These are phyloP conservation scores for Operophtera brumata DNA, from an alignment of 2,888 invertebrate genomes.

Conservation along the genomic window DNA sequence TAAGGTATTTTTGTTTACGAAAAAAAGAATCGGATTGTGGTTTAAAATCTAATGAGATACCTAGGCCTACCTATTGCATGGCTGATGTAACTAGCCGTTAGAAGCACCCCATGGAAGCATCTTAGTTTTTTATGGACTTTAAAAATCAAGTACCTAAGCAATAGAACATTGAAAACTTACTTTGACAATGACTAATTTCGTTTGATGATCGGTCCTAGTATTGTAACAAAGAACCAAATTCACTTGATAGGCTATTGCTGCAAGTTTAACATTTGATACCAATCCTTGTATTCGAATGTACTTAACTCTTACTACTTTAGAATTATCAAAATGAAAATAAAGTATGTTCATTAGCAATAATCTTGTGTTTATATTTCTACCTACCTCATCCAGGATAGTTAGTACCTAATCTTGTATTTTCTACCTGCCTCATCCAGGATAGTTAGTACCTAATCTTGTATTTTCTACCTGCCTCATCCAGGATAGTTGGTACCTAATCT, in stretches of 20 bases:
- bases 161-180: conserved; percentile 1
- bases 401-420: conserved; percentile 35
- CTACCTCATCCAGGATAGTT: neutral
- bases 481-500: neutral
- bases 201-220: conserved; percentile 56
- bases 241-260: conserved; percentile 71
- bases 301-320: conserved; percentile 78
- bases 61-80: neutral
- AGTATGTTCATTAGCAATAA: conserved; percentile 76
- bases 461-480: conserved; percentile 28
- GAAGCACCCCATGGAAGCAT: neutral
- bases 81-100: conserved; percentile 1
- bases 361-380: conserved; percentile 39
- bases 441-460: conserved; percentile 23
- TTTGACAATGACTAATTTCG: conserved; percentile 28
- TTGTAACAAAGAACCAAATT: conserved; percentile 74
- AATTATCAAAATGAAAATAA: conserved; percentile 78
- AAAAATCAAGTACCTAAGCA: conserved; percentile 15
- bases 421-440: neutral
- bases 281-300: conserved; percentile 80
- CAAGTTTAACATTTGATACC: conserved; percentile 79
- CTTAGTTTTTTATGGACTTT: conserved; percentile 17
- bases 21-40: neutral
- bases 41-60: neutral
- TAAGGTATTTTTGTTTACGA: conserved; percentile 9